Evolutionary conservation across 2,888 invertebrate genomes (phyloP).

Genomic region (Eumerus sabulonum): DNA sequence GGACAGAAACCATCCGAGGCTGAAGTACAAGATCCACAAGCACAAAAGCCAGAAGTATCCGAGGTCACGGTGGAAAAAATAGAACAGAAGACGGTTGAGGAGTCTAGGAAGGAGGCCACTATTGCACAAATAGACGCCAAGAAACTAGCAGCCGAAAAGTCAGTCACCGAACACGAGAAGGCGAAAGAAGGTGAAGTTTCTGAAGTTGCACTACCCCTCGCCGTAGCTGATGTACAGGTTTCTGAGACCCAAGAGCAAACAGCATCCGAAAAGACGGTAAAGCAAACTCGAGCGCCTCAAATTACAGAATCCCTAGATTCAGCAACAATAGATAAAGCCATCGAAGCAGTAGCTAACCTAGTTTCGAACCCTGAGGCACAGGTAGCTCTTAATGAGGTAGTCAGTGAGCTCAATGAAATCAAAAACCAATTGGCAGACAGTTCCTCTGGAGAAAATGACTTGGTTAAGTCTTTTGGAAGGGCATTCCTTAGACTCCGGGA

Average conservation of each 20-base stretch:
- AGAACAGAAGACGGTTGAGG: not conserved
- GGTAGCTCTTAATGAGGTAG: constrained; percentile 3
- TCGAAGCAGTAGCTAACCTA: constrained; percentile 21
- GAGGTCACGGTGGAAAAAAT: constrained; percentile 10
- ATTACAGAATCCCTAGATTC: not conserved
- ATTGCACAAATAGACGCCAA: not conserved
- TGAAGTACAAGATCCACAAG: not conserved
- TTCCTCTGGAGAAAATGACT: constrained; percentile 15
- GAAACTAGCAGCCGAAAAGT: not conserved
- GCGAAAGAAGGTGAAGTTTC: not conserved
- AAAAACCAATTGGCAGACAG: constrained; percentile 34
- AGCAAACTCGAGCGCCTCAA: not conserved
- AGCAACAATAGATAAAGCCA: constrained; percentile 9
- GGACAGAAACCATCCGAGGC: not conserved
- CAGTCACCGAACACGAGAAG: not conserved
- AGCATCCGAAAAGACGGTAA: not conserved
- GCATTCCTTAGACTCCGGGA: constrained; percentile 73
- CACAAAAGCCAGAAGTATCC: not conserved
- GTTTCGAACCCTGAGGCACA: constrained; percentile 8
- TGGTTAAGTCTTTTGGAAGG: constrained; percentile 68
- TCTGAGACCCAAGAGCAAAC: not conserved
- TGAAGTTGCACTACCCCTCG: not conserved
- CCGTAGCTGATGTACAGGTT: not conserved
- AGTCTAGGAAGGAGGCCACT: not conserved
- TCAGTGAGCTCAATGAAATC: constrained; percentile 35